These are phyloP conservation scores for Drosophila neocordata DNA, from an alignment of 1,140 invertebrate species.

Conservation along the genomic window DNA sequence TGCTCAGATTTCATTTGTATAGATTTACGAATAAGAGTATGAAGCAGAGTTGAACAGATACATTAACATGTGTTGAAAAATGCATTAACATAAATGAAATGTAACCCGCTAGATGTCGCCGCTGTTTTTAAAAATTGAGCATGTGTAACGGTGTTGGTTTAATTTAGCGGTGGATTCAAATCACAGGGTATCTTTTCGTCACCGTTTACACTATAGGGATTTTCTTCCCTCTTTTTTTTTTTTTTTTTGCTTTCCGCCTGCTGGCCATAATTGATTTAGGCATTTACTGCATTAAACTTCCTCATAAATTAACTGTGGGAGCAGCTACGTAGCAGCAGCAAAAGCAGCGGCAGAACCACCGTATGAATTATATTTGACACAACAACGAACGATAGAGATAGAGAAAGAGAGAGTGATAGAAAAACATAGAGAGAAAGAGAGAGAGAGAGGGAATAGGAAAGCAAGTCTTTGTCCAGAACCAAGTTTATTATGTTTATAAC, in stretches of 20 bases:
- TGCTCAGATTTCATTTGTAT: no score
- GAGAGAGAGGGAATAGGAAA: not conserved
- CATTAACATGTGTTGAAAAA: no score
- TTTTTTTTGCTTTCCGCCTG: slow-evolving; percentile 28
- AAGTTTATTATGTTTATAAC: slow-evolving; percentile 30
- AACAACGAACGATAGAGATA: not conserved
- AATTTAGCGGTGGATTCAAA: no score
- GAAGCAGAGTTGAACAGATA: no score
- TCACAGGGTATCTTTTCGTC: not conserved
- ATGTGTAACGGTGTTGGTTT: no score
- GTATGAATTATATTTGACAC: slow-evolving; percentile 58
- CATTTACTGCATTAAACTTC: slow-evolving; percentile 70
- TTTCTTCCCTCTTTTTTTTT: slow-evolving; percentile 8
- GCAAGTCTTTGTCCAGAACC: slow-evolving; percentile 26
- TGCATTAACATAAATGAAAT: no score
- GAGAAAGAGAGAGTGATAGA: not conserved
- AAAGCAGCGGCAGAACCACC: not conserved
- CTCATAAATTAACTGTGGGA: slow-evolving; percentile 36
- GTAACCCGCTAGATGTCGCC: no score
- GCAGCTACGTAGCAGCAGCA: slow-evolving; percentile 6
- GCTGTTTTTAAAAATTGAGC: no score
- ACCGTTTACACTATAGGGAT: not conserved
- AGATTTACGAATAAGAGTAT: no score
- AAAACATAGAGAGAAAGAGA: not conserved
- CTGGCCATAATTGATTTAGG: slow-evolving; percentile 70